phyloP scores from a whole-genome alignment of 2,797 vertebrate genomes.

The Saguinus oedipus region DNA sequence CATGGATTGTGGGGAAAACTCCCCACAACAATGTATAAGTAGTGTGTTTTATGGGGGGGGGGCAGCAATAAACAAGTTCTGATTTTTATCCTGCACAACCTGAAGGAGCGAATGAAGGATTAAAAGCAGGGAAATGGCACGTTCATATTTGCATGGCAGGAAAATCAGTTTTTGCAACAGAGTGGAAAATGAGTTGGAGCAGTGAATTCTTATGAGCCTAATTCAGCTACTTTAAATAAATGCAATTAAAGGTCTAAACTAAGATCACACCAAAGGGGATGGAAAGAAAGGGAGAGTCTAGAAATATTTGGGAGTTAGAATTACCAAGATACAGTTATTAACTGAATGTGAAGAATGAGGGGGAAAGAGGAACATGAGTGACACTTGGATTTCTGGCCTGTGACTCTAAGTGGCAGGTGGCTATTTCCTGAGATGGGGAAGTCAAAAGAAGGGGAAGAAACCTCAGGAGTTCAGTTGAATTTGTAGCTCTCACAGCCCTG shows the following conservation, averaged over 20 bases:
- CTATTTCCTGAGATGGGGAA: neutral
- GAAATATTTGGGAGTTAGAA: neutral
- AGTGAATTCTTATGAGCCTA: constrained; percentile 18
- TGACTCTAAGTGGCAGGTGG: neutral
- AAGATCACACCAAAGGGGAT: neutral
- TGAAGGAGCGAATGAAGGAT: neutral
- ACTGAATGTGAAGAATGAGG: neutral
- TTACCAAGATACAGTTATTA: neutral
- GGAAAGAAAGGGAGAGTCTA: neutral
- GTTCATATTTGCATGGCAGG: constrained; percentile 2
- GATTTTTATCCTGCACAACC: neutral
- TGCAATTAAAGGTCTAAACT: neutral
- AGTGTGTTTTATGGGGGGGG: neutral
- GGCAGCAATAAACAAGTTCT: neutral
- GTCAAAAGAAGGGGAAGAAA: neutral
- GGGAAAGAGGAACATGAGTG: neutral
- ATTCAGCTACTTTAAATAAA: constrained; percentile 34
- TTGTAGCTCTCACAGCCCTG: neutral
- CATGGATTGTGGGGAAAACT: neutral
- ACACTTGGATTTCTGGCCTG: neutral
- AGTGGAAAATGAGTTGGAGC: constrained; percentile 24
- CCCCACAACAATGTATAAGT: neutral
- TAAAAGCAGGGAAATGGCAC: neutral
- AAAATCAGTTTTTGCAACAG: neutral
- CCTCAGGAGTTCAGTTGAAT: neutral